Base-by-base conservation (phyloP, 2,888 invertebrate species). In the Aproaerema taeniolella region DNA sequence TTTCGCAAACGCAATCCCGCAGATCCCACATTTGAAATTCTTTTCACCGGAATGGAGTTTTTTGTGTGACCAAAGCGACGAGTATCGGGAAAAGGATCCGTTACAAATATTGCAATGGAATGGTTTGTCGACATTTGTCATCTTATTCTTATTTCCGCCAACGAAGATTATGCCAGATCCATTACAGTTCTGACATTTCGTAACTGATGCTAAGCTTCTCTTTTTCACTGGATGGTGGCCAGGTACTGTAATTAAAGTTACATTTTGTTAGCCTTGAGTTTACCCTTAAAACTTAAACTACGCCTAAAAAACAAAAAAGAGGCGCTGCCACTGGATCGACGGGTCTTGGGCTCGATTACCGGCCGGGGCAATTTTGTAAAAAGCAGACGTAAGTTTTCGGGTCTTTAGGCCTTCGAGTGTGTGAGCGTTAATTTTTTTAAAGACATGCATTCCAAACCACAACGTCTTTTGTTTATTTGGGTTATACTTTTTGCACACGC, bases 31-130 rank as follows among this genome's bases (percentile, higher is more conserved):
- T 78, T 95, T 95, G 76, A 95, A 95, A 63, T 95, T 95, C 74
- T 95, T 95, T 60, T 88, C 88, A 12, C 90, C 95, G 9, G 94
- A 93, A 73, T 95, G 95, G 50, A 95, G 86, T 62, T 95, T 92
- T 78, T 95, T 95, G 71, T 95, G 95, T 8, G 95, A 95, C 95
- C 95, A 95, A 41, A 95, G 81, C 38, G 94, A 95, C 26, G 95
- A 95, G 75, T 95, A 95, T 63, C 94, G 90, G 45, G 93, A 93
- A 73, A 93, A 93, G 8, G 93, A 90, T 11, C 92, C 94, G 39
- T 95, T 95, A 62, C 95, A 95, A 53, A 95, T 94, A 66, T 95
- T 95, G 77, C 95, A 95, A 63, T 94, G 94, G 74, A 94, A 95
- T 1, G 95, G 95, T 78, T 95, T 95, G 55, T 95, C 95, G 51